Percentiles rank a stretch among this genome's conserved stretches.
These are phyloP conservation scores for Aleiodes testaceus DNA, from an alignment of 2,888 invertebrate species.

Conservation along the genomic window DNA sequence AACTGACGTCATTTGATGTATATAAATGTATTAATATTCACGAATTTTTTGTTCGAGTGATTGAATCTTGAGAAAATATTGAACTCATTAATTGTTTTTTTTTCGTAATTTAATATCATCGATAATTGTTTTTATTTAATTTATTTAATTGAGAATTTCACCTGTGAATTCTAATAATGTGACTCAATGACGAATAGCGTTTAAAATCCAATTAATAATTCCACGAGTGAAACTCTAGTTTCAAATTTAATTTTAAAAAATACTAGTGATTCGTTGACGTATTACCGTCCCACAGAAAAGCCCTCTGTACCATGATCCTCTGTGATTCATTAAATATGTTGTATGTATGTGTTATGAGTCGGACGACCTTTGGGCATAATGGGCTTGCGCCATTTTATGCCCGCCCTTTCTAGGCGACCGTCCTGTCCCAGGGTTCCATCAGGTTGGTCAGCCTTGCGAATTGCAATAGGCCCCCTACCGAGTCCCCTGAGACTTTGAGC, in stretches of 20 bases:
- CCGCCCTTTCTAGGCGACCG: too few species aligned
- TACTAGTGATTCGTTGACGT: constrained; percentile 44
- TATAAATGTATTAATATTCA: constrained; percentile 38
- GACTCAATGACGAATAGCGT: constrained; percentile 1
- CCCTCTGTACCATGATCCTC: constrained; percentile 42
- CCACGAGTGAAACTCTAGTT: not conserved
- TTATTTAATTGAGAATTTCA: not conserved
- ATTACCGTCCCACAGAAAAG: constrained; percentile 46
- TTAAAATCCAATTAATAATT: not conserved
- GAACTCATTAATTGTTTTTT: not conserved
- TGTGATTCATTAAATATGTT: constrained; percentile 49
- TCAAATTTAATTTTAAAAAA: constrained; percentile 18
- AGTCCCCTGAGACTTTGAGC: too few species aligned
- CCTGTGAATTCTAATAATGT: constrained; percentile 19
- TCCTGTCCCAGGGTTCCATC: too few species aligned
- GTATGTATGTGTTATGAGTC: too few species aligned
- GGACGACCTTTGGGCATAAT: too few species aligned
- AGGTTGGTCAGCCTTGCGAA: too few species aligned
- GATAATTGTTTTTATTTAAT: not conserved
- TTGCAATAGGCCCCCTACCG: too few species aligned
- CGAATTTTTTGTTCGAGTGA: not conserved
- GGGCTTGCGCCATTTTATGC: too few species aligned
- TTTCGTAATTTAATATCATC: too few species aligned
- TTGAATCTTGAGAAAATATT: not conserved
- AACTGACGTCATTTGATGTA: constrained; percentile 48